A percentile compares a stretch with the other conserved stretches of the same genome.
Evolutionary conservation across 2,888 invertebrate genomes (phyloP).

Genomic region (Polymixis flavicincta): DNA sequence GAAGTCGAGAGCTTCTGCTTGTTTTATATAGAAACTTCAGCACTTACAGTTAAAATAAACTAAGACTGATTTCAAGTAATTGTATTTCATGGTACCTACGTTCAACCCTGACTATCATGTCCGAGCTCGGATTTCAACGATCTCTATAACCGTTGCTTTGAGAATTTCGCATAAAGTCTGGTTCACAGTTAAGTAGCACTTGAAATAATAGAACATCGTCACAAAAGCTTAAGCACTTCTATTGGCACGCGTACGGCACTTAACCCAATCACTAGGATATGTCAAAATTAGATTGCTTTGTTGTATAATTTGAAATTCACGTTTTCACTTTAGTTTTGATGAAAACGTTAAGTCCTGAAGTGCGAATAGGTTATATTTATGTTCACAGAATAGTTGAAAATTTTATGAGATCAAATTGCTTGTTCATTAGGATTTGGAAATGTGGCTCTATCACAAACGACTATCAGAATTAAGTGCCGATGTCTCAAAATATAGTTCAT

Average conservation of each 20-base stretch:
- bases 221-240: not conserved
- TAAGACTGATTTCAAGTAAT: not conserved
- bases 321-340: not conserved
- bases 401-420: slow-evolving; percentile 4
- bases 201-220: slow-evolving; percentile 8
- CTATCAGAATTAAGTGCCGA: slow-evolving; percentile 9
- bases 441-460: slow-evolving; percentile 8
- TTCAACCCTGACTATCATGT: not conserved
- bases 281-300: not conserved
- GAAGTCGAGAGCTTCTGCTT: too few relatives aligned
- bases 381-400: not conserved
- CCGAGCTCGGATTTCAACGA: not conserved
- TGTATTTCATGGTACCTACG: not conserved
- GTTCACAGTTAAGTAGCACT: not conserved
- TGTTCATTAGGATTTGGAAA: slow-evolving; percentile 1
- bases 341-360: not conserved
- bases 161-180: not conserved
- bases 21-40: too few relatives aligned
- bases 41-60: too few relatives aligned
- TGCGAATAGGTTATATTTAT: not conserved
- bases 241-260: not conserved
- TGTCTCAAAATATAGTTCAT: not conserved
- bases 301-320: not conserved
- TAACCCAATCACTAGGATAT: slow-evolving; percentile 8
- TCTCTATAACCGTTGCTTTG: not conserved